Percentiles rank a stretch among this genome's conserved stretches.
Conservation (phyloP, 2,888 invertebrate species). For the Sesia apiformis region DNA sequence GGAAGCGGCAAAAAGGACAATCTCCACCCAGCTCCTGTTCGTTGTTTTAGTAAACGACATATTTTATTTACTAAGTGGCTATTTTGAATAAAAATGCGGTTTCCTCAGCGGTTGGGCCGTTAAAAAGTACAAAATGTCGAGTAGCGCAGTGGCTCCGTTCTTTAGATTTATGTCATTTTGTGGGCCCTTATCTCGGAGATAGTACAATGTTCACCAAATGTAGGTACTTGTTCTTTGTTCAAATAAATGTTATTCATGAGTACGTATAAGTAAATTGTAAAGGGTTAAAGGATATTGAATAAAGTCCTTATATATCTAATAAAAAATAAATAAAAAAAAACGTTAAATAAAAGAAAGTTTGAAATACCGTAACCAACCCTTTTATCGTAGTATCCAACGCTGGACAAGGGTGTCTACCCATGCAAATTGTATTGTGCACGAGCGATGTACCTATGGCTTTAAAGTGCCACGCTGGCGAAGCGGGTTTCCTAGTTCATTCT, state of each 20-base stretch:
- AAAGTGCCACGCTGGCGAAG: too few relatives aligned
- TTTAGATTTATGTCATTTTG: conserved; percentile 40
- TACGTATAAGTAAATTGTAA: too few relatives aligned
- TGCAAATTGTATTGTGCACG: too few relatives aligned
- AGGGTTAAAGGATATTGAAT: too few relatives aligned
- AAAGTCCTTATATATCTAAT: too few relatives aligned
- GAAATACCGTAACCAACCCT: too few relatives aligned
- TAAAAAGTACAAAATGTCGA: conserved; percentile 57
- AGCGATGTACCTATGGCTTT: too few relatives aligned
- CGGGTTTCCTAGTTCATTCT: too few relatives aligned
- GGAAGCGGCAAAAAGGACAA: conserved; percentile 37
- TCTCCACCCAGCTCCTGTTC: conserved; percentile 59
- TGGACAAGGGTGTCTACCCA: too few relatives aligned
- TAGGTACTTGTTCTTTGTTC: not conserved
- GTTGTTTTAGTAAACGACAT: conserved; percentile 63
- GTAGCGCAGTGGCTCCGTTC: conserved; percentile 15
- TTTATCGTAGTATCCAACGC: too few relatives aligned
- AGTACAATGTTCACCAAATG: not conserved
- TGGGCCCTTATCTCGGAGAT: not conserved
- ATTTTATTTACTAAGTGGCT: conserved; percentile 72
- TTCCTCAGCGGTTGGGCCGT: conserved; percentile 39
- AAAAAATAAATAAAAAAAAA: too few relatives aligned
- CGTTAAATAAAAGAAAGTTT: too few relatives aligned
- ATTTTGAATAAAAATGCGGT: conserved; percentile 72
- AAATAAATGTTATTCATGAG: not conserved